Conservation (phyloP, 1,140 invertebrate genomes). For the Drosophila lacteicornis region DNA sequence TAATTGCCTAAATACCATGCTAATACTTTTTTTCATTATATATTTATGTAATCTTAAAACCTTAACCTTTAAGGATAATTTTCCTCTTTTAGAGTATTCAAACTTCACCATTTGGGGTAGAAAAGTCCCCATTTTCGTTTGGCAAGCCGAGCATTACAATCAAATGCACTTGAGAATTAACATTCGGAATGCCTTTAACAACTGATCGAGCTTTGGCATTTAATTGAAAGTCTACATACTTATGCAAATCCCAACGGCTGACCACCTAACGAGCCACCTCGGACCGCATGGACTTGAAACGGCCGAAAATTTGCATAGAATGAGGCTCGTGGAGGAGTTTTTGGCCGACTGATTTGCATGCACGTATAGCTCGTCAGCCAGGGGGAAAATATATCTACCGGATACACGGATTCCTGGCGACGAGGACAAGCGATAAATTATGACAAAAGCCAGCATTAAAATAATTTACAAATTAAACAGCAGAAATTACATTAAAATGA, state of each 20-base stretch:
- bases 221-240: constrained; percentile 80
- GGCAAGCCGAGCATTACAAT: constrained; percentile 20
- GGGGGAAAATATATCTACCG: constrained; percentile 12
- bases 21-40: no score
- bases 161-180: constrained; percentile 82
- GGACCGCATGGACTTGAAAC: constrained; percentile 11
- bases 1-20: no score
- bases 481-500: constrained; percentile 80
- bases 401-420: constrained; percentile 20
- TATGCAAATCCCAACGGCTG: constrained; percentile 67
- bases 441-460: constrained; percentile 59
- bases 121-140: constrained; percentile 8
- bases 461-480: constrained; percentile 80
- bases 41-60: no score
- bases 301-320: constrained; percentile 69
- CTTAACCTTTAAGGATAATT: no score
- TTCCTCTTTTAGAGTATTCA: constrained; percentile 4
- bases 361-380: background rate
- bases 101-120: background rate
- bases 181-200: constrained; percentile 80
- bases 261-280: constrained; percentile 58
- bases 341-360: constrained; percentile 66
- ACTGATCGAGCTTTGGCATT: constrained; percentile 70
- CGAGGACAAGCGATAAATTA: constrained; percentile 52
- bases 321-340: constrained; percentile 34